phyloP scores from a whole-genome alignment of 92 coral and sea anemone species.

The Epizoanthus scotinus region DNA sequence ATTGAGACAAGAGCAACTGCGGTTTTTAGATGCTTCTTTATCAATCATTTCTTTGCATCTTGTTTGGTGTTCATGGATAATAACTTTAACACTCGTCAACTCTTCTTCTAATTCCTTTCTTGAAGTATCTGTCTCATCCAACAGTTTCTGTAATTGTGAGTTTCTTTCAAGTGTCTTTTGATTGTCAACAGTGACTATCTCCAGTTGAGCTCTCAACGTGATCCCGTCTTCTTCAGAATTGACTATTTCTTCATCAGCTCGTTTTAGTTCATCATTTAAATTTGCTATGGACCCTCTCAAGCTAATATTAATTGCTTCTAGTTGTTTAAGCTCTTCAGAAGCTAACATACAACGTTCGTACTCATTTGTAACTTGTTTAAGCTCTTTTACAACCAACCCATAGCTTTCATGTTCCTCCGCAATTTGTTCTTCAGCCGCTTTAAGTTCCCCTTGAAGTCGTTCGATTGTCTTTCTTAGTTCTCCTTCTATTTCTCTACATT shows the following conservation, averaged over 20 bases:
- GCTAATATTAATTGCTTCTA: not conserved
- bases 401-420: conserved; percentile 9
- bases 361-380: conserved; percentile 11
- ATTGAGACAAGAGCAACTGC: no score
- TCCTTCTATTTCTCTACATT: conserved; percentile 25
- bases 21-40: no score
- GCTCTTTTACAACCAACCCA: not conserved
- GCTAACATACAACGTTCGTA: conserved; percentile 8
- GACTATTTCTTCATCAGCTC: not conserved
- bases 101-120: not conserved
- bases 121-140: not conserved
- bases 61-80: not conserved
- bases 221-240: not conserved
- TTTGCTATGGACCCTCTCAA: conserved; percentile 2
- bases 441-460: conserved; percentile 15
- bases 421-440: not conserved
- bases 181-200: not conserved
- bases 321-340: not conserved
- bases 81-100: not conserved
- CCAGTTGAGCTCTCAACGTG: conserved; percentile 1
- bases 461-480: conserved; percentile 23
- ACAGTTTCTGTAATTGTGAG: not conserved
- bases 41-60: not conserved
- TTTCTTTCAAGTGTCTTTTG: not conserved
- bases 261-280: not conserved